A percentile compares a stretch with the other conserved stretches of the same genome.
Evolutionary conservation across 2,888 invertebrate genomes (phyloP).

Genomic region (Sinodicranocentrus sp.): DNA sequence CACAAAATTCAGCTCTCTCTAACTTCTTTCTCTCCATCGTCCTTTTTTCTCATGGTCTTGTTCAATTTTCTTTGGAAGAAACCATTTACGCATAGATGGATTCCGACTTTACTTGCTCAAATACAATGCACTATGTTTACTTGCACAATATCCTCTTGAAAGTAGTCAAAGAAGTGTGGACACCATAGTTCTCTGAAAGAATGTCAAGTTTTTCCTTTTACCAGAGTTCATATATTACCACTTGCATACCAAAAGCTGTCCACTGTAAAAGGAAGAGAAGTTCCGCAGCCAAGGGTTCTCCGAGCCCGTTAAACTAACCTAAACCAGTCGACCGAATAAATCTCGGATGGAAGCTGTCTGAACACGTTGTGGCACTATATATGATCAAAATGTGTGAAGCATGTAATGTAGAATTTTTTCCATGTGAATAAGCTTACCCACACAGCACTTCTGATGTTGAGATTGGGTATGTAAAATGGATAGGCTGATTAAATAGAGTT

Average conservation of each 20-base stretch:
- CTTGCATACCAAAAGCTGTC: neutral
- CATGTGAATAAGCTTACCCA: too few relatives aligned
- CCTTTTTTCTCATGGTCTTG: neutral
- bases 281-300: neutral
- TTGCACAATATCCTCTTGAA: too few relatives aligned
- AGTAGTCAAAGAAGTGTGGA: too few relatives aligned
- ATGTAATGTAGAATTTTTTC: neutral
- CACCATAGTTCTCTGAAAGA: neutral
- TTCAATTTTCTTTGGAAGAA: conserved; percentile 2
- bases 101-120: neutral
- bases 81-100: neutral
- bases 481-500: too few relatives aligned
- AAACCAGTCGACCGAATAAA: neutral
- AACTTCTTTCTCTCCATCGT: neutral
- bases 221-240: neutral
- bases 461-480: too few relatives aligned
- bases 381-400: neutral
- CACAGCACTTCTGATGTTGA: too few relatives aligned
- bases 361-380: neutral
- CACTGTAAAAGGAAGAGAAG: neutral
- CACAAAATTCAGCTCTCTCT: too few relatives aligned
- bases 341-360: neutral
- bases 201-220: neutral
- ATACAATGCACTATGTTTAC: neutral
- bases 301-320: neutral